These are phyloP conservation scores for Molorchus minor DNA, from an alignment of 2,888 invertebrate genomes.

Conservation along the genomic window DNA sequence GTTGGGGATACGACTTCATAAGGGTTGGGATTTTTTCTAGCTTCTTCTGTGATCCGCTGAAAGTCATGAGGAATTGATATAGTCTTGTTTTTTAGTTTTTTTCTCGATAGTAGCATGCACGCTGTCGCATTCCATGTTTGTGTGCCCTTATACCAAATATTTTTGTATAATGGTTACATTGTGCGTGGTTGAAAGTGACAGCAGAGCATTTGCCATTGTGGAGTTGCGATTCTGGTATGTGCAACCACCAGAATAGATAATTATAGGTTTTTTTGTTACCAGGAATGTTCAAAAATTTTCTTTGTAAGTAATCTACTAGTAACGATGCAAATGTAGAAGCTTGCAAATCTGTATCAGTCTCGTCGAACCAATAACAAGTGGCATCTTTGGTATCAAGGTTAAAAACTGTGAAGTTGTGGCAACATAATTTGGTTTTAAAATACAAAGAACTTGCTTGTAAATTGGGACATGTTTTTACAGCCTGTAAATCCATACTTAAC, in stretches of 20 bases:
- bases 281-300: too few relatives aligned
- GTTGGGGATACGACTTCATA: constrained; percentile 27
- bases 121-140: constrained; percentile 43
- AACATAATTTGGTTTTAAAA: constrained; percentile 49
- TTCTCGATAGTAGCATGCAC: constrained; percentile 39
- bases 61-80: constrained; percentile 39
- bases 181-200: constrained; percentile 11
- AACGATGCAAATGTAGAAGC: constrained; percentile 28
- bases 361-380: constrained; percentile 45
- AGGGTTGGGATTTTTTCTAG: constrained; percentile 28
- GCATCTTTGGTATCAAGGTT: constrained; percentile 39
- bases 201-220: constrained; percentile 37
- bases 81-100: constrained; percentile 33
- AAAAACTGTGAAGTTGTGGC: constrained; percentile 49
- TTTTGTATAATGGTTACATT: constrained; percentile 31
- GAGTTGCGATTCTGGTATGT: constrained; percentile 38
- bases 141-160: constrained; percentile 38
- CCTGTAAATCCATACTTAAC: constrained; percentile 41
- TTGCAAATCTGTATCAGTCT: constrained; percentile 31
- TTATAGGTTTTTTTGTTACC: constrained; percentile 28
- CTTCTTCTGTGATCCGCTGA: constrained; percentile 26
- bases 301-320: constrained; percentile 30
- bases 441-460: constrained; percentile 40
- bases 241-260: constrained; percentile 40
- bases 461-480: constrained; percentile 42